phyloP scores from a whole-genome alignment of 2,888 invertebrate species.

The Drosophila helvetica region DNA sequence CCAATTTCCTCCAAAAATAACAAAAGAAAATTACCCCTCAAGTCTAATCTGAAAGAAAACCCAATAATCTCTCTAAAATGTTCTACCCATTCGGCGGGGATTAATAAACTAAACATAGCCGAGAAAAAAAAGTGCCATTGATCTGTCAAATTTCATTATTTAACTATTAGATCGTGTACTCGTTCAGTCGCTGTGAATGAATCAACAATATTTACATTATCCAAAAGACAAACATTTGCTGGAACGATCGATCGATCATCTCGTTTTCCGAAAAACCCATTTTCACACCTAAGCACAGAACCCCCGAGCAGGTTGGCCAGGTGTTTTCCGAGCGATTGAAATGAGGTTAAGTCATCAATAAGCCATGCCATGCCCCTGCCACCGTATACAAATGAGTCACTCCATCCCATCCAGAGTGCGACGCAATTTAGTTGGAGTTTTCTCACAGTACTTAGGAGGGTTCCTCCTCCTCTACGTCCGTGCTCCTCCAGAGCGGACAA shows the following conservation, averaged over 20 bases:
- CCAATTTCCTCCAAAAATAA: conserved; percentile 1
- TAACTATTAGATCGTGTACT: conserved; percentile 57
- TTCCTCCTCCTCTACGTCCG: conserved; percentile 3
- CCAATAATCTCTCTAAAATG: background rate
- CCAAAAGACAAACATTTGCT: conserved; percentile 47
- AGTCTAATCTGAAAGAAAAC: too few species aligned
- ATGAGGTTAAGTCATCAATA: conserved; percentile 77
- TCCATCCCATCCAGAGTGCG: conserved; percentile 32
- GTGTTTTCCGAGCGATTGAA: conserved; percentile 57
- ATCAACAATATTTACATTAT: conserved; percentile 46
- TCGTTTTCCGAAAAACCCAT: conserved; percentile 40
- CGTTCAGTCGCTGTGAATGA: conserved; percentile 24
- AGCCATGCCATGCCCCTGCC: conserved; percentile 49
- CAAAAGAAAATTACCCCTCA: background rate
- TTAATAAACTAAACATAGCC: conserved; percentile 13
- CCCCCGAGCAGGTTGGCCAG: conserved; percentile 53
- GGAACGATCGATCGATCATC: conserved; percentile 61
- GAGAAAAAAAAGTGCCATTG: conserved; percentile 27
- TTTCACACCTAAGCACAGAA: conserved; percentile 63
- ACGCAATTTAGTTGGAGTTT: conserved; percentile 58
- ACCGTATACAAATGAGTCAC: conserved; percentile 68
- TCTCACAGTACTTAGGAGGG: conserved; percentile 73
- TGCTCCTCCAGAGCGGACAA: conserved; percentile 45
- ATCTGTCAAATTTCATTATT: conserved; percentile 57
- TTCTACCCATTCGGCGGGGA: conserved; percentile 6